phyloP scores from a whole-genome alignment of 2,113 vertebrate genomes.

The Lepus europaeus region DNA sequence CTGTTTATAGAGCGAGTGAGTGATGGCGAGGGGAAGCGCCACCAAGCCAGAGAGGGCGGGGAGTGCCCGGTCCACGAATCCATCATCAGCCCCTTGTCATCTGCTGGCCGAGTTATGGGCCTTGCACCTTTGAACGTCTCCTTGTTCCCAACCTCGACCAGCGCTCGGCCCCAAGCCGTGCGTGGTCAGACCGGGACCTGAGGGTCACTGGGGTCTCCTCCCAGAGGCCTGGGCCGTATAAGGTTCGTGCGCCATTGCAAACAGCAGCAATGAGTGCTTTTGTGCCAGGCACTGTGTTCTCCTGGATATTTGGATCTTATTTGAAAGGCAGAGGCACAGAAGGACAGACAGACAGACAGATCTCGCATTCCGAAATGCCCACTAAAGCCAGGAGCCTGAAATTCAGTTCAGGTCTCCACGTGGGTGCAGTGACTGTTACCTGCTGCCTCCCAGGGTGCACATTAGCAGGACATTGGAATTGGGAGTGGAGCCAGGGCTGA shows the following conservation, averaged over 20 bases:
- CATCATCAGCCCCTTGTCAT: neutral
- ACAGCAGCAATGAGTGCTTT: rapidly evolving
- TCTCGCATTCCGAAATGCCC: too few species aligned
- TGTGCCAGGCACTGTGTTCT: too few species aligned
- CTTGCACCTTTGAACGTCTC: neutral
- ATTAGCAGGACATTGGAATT: too few species aligned
- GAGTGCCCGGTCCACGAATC: neutral
- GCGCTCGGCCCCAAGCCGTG: neutral
- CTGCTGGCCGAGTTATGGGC: neutral
- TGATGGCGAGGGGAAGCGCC: constrained; percentile 86
- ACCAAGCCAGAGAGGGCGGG: constrained; percentile 65
- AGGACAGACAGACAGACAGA: too few species aligned
- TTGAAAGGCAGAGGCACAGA: too few species aligned
- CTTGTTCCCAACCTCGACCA: neutral
- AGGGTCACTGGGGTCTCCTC: neutral
- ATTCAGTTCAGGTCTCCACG: too few species aligned
- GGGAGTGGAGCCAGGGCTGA: too few species aligned
- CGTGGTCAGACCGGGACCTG: rapidly evolving
- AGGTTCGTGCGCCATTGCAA: neutral
- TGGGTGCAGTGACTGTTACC: too few species aligned
- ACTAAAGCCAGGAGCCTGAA: too few species aligned
- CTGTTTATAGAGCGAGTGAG: constrained; percentile 88
- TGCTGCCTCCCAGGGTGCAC: too few species aligned
- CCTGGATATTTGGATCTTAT: neutral
- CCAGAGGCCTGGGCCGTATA: neutral